Evolutionary conservation across 2,888 invertebrate species (phyloP), one percentile per base, ranked within the genome.

Genomic region (Mesorhabditis sp.): DNA sequence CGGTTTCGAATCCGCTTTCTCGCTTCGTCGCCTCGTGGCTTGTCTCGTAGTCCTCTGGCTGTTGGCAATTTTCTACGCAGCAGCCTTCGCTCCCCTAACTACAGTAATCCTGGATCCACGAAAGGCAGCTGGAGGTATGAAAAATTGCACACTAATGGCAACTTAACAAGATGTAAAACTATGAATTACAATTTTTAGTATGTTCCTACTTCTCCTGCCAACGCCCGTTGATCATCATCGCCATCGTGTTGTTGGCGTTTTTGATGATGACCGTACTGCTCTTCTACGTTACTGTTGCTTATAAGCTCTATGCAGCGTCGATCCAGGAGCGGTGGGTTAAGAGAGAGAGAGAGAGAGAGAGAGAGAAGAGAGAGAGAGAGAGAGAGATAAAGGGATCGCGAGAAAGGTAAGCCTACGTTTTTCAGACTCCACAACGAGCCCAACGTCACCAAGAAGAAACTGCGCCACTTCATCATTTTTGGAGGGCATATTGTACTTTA

Each of bases 401-500:
- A 50, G 58, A 50, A 2, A 50, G 58, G n/a, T n/a, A n/a, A n/a
- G n/a, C n/a, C n/a, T n/a, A n/a, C n/a, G n/a, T n/a, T 50, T 65
- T 72, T 70, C 65, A 78, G 77, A 71, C 74, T 76, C 73, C 77
- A 78, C 72, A 78, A 78, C 67, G 77, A 78, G 66, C 76, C 77
- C 5, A 73, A 78, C 68, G 66, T 72, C 28, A 78, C 77, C 0
- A 65, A 69, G 15, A 74, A 76, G 67, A 73, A 73, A 43, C 61
- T 76, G 67, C 45, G 68, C 43, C 76, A 78, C 63, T 79, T 79
- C 68, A 45, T 79, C 41, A 70, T 72, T 61, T 79, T 75, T 66
- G 80, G 80, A 6, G 76, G 73, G 4, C 79, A 79, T 66, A 63
- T 80, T 13, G 72, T 70, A 41, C 77, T 80, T 5, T 78, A 76